Base-by-base conservation (phyloP, 2,888 invertebrate species). In the Euplagia quadripunctaria region DNA sequence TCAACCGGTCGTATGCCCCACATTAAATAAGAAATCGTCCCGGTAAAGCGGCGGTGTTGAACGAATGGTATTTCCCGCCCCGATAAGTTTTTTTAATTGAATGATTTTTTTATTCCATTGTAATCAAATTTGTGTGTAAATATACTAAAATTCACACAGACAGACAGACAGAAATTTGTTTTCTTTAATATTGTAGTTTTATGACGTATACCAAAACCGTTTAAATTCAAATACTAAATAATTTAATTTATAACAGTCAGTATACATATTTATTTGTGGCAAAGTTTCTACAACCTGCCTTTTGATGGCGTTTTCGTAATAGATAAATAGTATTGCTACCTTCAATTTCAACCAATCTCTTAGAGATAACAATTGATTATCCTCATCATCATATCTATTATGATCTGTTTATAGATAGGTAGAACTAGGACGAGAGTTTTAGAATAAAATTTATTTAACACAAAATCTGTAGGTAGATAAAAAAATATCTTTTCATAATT, bases 21-120 rank as follows among this genome's bases (percentile, higher is more conserved):
- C 86, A 89, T 92, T 87, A 85, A 79, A 80, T 83, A 79, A 72
- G 87, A 88, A 88, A 88, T 85, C 87, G 90, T 78, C 87, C 90
- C 84, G 85, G 81, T 89, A 91, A 92, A 85, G 82, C 89, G 87
- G 77, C 92, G 86, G 83, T 76, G 87, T 87, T 85, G 89, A 91
- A 90, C 90, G 88, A 81, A 87, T 83, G 80, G 82, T 85, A 81
- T 84, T 86, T 82, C 73, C 79, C 79, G 85, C 82, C 85, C 80
- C 79, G 78, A 81, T 85, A 74, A 73, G 72, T 46, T 20, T 31
- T 58, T 20, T n/a, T 11, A 69, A 61, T 66, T 41, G 71, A 75
- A 73, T 72, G 41, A 58, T 75, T 79, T 83, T 75, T 80, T 76
- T 42, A 64, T 70, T 17, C 76, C 78, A 75, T 31, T 64, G 4